A percentile compares a stretch with the other conserved stretches of the same genome.
Conservation (phyloP, 2,888 invertebrate genomes). For the Trilocha varians region DNA sequence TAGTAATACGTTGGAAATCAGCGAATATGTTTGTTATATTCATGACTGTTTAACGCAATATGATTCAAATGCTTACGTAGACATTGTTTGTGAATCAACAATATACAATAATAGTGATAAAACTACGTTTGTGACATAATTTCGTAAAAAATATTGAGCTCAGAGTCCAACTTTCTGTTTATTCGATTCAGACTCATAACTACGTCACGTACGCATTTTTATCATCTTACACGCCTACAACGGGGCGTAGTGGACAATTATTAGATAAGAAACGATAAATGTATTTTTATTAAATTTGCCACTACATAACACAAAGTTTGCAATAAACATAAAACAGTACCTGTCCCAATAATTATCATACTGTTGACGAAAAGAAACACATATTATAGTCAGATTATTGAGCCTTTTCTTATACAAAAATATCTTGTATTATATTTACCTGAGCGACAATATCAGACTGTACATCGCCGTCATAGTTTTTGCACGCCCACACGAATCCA, state of each 20-base stretch:
- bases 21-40: no score
- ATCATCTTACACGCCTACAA: background rate
- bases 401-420: no score
- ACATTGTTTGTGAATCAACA: no score
- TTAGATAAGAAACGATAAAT: background rate
- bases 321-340: no score
- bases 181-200: background rate
- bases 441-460: slow-evolving; percentile 91
- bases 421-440: slow-evolving; percentile 41
- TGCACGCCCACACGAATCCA: slow-evolving; percentile 93
- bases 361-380: background rate
- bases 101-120: no score
- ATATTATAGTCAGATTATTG: background rate
- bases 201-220: background rate
- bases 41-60: no score
- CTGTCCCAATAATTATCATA: no score
- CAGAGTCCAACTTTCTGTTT: background rate
- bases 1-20: no score
- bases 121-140: no score
- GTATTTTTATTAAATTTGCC: background rate
- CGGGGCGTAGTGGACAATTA: background rate
- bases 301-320: no score
- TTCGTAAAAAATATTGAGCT: no score
- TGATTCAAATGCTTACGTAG: no score
- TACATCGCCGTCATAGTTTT: slow-evolving; percentile 94